Evolutionary conservation across 2,797 vertebrate genomes (phyloP).

Genomic region (Hippocampus kuda): DNA sequence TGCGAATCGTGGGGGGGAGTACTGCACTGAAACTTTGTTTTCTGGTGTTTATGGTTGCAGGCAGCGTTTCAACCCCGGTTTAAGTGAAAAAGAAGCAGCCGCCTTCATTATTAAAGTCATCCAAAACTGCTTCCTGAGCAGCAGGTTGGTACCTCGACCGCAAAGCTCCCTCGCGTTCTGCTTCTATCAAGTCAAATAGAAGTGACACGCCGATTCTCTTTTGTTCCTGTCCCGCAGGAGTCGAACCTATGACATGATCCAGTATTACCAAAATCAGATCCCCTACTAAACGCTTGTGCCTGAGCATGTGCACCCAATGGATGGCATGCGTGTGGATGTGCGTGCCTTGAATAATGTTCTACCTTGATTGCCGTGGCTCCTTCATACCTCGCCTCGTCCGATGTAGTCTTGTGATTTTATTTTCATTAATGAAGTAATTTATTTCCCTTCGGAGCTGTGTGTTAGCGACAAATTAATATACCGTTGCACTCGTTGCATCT

Average conservation of each 20-base stretch:
- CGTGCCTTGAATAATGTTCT: conserved; percentile 32
- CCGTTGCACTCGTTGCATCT: conserved; percentile 49
- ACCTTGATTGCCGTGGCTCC: conserved; percentile 21
- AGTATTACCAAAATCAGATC: conserved; percentile 98
- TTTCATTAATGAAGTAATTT: background rate
- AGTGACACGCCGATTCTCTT: background rate
- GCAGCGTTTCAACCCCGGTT: conserved; percentile 87
- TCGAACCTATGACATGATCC: conserved; percentile 93
- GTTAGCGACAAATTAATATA: conserved; percentile 16
- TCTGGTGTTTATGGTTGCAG: conserved; percentile 42
- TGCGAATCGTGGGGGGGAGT: too few relatives aligned
- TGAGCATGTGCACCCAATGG: conserved; percentile 39
- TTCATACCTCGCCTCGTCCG: conserved; percentile 21
- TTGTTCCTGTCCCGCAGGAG: conserved; percentile 67
- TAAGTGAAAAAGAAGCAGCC: conserved; percentile 91
- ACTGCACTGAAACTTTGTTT: background rate
- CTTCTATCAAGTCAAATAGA: background rate
- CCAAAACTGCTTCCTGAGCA: conserved; percentile 96
- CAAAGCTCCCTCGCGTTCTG: background rate
- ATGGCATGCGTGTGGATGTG: conserved; percentile 12
- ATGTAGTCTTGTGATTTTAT: conserved; percentile 10
- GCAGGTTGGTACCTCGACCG: conserved; percentile 67
- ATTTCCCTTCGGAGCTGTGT: conserved; percentile 9
- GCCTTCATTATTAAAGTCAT: conserved; percentile 94
- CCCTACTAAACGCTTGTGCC: conserved; percentile 74